Evolutionary conservation across 2,113 vertebrate genomes (phyloP).

Genomic region (Candoia aspera): DNA sequence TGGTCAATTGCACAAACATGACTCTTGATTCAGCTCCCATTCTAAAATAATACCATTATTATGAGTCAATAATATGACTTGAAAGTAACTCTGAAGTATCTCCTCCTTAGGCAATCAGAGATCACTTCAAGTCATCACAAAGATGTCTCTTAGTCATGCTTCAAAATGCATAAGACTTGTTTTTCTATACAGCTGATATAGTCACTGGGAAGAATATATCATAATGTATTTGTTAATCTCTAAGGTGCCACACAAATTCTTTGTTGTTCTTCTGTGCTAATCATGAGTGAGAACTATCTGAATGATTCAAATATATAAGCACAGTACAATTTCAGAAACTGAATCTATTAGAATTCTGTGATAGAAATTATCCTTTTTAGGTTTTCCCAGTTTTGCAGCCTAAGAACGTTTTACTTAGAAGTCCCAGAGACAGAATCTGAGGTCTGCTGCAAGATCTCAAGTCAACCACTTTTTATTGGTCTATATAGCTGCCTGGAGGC

Average conservation of each 20-base stretch:
- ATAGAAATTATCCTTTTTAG: neutral
- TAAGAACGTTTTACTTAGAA: no score
- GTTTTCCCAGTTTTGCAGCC: neutral
- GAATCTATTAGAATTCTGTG: neutral
- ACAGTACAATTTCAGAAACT: neutral
- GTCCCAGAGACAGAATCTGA: no score
- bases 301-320: neutral
- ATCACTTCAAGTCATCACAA: constrained; percentile 1
- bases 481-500: no score
- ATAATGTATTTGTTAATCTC: neutral
- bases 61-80: neutral
- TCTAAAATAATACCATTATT: constrained; percentile 10
- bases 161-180: neutral
- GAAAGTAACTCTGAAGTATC: neutral
- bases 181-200: neutral
- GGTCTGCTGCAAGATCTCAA: no score
- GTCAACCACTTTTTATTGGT: no score
- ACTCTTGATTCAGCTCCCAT: neutral
- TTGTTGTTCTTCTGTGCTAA: neutral
- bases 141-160: neutral
- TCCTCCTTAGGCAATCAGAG: neutral
- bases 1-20: neutral
- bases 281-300: neutral
- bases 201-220: neutral
- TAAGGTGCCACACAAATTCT: neutral